These are phyloP conservation scores for Geopemphigus sp. DNA, from an alignment of 1,140 invertebrate genomes.

Conservation along the genomic window DNA sequence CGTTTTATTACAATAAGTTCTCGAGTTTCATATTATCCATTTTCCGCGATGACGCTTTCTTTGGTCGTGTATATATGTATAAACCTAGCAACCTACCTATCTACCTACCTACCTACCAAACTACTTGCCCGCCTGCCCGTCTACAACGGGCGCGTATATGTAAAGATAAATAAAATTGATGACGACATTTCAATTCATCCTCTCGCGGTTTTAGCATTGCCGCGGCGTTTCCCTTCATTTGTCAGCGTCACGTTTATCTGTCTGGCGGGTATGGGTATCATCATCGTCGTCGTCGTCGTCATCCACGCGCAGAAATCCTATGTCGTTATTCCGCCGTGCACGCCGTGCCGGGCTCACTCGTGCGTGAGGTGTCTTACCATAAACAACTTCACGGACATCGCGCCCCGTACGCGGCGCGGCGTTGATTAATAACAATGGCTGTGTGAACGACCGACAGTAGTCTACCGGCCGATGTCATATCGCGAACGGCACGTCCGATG, in stretches of 20 bases:
- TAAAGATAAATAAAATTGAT: conserved; percentile 49
- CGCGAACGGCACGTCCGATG: no score
- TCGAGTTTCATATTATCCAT: conserved; percentile 27
- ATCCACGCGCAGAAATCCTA: conserved; percentile 8
- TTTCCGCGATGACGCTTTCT: conserved; percentile 6
- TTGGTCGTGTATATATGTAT: neutral
- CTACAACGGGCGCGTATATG: neutral
- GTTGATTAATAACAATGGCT: conserved; percentile 36
- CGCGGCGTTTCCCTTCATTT: conserved; percentile 28
- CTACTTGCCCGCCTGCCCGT: no score
- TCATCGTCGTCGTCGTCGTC: no score
- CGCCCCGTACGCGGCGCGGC: neutral
- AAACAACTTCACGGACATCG: no score
- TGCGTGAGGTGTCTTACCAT: neutral
- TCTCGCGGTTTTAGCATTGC: neutral
- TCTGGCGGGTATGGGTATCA: conserved; percentile 28
- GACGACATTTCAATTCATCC: conserved; percentile 47
- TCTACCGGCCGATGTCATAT: neutral
- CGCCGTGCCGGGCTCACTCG: neutral
- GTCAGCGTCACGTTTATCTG: conserved; percentile 48
- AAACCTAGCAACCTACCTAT: neutral
- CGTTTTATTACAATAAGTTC: conserved; percentile 42
- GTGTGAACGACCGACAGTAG: neutral
- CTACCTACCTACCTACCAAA: neutral
- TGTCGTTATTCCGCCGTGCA: conserved; percentile 4